phyloP scores from a whole-genome alignment of 2,113 vertebrate species.

The Actinemys pallida region DNA sequence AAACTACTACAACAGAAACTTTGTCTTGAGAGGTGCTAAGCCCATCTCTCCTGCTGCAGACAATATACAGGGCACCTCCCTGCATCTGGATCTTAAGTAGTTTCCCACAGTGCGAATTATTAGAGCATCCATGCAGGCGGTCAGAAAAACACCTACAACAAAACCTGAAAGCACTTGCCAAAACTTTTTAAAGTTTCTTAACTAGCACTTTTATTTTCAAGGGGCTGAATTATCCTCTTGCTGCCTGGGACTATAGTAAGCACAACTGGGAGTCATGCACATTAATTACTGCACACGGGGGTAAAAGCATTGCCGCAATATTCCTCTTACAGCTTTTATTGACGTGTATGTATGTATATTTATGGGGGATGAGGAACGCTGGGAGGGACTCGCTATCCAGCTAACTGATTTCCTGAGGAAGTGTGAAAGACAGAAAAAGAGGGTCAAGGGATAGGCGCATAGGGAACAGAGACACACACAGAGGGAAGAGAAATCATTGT shows the following conservation, averaged over 20 bases:
- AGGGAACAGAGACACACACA: not conserved
- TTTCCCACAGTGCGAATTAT: not conserved
- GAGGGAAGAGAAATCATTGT: not conserved
- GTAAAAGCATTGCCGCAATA: not conserved
- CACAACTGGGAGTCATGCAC: fast-evolving
- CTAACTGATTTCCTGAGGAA: not conserved
- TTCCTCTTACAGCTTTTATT: fast-evolving
- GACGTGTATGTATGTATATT: fast-evolving
- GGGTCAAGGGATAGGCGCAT: not conserved
- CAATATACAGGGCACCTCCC: not conserved
- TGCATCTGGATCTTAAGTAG: not conserved
- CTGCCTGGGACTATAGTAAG: not conserved
- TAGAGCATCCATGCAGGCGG: not conserved
- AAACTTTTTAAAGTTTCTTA: not conserved
- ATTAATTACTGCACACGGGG: not conserved
- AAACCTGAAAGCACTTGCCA: not conserved
- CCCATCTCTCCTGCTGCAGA: fast-evolving
- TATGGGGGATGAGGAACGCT: not conserved
- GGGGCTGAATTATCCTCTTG: not conserved
- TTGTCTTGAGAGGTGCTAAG: fast-evolving
- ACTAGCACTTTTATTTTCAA: not conserved
- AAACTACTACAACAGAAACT: fast-evolving
- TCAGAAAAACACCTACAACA: fast-evolving
- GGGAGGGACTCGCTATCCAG: not conserved
- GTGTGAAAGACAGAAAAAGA: not conserved